Percentiles rank a stretch among this genome's conserved stretches.
Conservation (phyloP, 2,888 invertebrate species). For the Stenotaenia linearis region DNA sequence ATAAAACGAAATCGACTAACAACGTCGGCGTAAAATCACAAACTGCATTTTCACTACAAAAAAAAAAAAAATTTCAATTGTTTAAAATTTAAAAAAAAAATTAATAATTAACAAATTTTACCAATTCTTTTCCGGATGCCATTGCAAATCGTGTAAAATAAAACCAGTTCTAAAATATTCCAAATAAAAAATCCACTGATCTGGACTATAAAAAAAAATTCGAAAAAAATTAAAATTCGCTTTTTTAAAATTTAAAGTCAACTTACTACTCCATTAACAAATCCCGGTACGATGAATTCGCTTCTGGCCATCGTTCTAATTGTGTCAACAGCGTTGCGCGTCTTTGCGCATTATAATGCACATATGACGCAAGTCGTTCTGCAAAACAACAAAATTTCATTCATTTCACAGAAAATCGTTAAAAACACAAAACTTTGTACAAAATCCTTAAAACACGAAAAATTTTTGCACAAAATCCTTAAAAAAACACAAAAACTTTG, state of each 20-base stretch:
- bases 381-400: too few relatives aligned
- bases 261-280: conserved; percentile 66
- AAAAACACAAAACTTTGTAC: too few relatives aligned
- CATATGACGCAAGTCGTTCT: conserved; percentile 56
- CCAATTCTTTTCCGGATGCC: conserved; percentile 44
- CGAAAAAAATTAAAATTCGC: conserved; percentile 31
- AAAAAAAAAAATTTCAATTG: not conserved
- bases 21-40: conserved; percentile 43
- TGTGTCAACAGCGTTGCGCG: conserved; percentile 68
- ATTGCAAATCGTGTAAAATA: conserved; percentile 52
- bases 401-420: too few relatives aligned
- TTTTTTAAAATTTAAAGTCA: conserved; percentile 35
- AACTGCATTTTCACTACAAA: not conserved
- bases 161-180: conserved; percentile 67
- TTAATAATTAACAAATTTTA: too few relatives aligned
- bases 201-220: conserved; percentile 51
- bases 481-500: too few relatives aligned
- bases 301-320: conserved; percentile 66
- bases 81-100: not conserved
- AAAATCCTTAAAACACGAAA: too few relatives aligned
- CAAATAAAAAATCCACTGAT: conserved; percentile 53
- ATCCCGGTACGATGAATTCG: conserved; percentile 67
- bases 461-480: too few relatives aligned
- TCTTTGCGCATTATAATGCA: conserved; percentile 57
- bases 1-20: conserved; percentile 43